Base-by-base conservation (phyloP, 92 coral and sea anemone species). In the Plumapathes pennacea region DNA sequence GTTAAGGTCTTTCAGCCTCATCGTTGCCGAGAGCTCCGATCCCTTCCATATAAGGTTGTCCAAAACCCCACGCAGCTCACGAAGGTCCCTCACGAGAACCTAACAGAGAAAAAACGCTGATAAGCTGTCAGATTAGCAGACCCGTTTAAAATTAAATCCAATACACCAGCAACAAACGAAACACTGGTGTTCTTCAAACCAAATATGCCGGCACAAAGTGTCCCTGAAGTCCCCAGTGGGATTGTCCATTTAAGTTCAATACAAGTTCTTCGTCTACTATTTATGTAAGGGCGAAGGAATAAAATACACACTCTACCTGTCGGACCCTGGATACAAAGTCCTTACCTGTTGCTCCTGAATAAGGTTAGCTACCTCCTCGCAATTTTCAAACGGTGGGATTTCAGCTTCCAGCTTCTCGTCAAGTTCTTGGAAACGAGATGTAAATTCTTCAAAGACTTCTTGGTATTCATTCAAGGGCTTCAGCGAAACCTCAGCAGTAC, bases 11-110 rank as follows among this genome's bases (percentile, higher is more conserved):
- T 87, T 89, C 32, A 88, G 77, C n/a, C 88, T 78, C 77, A 82
- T 85, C 54, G 86, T 88, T 4, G 94, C 89, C 4, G 98, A 77
- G 3, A 92, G 82, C 75, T 88, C 83, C 18, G 98, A 88, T 47
- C 98, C 98, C 65, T 81, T 89, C 98, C 98, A 92, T 24, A 92
- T 92, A 30, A 92, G 83, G 61, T 83, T 89, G 71, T 88, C 96
- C 29, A 92, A 61, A 9, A 71, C 73, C 17, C 87, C 88, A 21
- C 96, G 65, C 27, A 84, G 72, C 30, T 88, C 85, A 11, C 88
- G 83, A 54, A 92, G 64, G 39, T 92, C 85, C 9, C 55, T 85
- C 37, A 89, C 80, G 15, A 92, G 42, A 21, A 83, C 24, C 98
- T 92, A 46, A 37, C 44, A 72, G 32, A 44, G 3, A 56, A 10